Evolutionary conservation across 2,888 invertebrate genomes (phyloP), one percentile per base, ranked within the genome.

Genomic region (Desoria tigrina): DNA sequence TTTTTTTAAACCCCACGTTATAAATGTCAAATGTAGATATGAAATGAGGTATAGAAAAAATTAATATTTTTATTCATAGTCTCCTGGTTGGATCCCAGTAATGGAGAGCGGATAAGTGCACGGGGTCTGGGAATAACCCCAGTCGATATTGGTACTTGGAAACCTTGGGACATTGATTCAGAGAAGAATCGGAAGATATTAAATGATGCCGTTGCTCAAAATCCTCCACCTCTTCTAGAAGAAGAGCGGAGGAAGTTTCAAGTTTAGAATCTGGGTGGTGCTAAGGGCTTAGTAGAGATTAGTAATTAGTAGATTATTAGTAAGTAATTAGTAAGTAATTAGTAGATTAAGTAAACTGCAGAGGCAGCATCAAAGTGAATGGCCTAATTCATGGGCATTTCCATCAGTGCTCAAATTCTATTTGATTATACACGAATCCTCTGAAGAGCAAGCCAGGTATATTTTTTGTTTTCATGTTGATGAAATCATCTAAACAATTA

Each of bases 321-420:
- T 86, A 42, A 84, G 87, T 11, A 90, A 80, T 85, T 87, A 1
- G 87, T 87, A 39, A 55, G 64, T 37, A 53, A 58, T 72, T 39
- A 73, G 69, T 4, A 68, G 68, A 61, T 45, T 76, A 27, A 71
- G 72, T 51, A 88, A 88, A 71, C 89, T 96, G 76, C 88, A 89
- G 78, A 85, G 89, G 74, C 85, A 92, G 77, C 88, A 90, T 74
- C 88, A 90, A 53, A 88, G 88, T 71, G 90, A 90, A 81, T 81
- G 90, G 74, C 91, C 92, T 9, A 71, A 74, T 27, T 92, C 77
- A 32, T 79, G 79, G 79, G 77, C 78, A 61, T 81, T 85, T 69
- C 85, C 86, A 32, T 89, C 90, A 78, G 87, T 92, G 27, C 84
- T 95, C 45, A 90, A 92, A 79, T 92, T 92, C 80, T 95, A 93